These are phyloP conservation scores for Rhinopithecus roxellana DNA, from an alignment of 2,113 vertebrate genomes.

Conservation along the genomic window DNA sequence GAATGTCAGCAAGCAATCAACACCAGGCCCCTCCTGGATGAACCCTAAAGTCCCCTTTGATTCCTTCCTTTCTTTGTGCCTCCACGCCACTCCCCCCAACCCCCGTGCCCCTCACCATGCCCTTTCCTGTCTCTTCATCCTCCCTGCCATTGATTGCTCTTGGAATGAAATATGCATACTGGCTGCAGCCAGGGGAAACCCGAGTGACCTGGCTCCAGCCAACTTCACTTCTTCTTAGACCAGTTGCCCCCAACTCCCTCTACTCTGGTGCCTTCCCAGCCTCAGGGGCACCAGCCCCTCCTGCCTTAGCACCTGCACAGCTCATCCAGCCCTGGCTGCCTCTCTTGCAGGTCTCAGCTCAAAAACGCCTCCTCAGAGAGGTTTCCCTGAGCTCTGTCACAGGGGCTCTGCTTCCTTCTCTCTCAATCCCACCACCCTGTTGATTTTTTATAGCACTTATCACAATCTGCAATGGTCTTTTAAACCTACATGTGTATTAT, in stretches of 20 bases:
- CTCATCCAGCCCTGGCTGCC: too few species aligned
- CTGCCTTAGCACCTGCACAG: not conserved
- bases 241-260: not conserved
- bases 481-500: not conserved
- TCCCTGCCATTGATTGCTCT: not conserved
- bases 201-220: fast-evolving
- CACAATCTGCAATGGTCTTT: not conserved
- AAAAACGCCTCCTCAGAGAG: not conserved
- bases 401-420: too few species aligned
- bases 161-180: not conserved
- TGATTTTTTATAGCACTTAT: not conserved
- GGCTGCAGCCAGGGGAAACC: not conserved
- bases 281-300: not conserved
- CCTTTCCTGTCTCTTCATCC: not conserved
- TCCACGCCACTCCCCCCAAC: too few species aligned
- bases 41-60: not conserved
- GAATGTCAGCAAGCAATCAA: not conserved
- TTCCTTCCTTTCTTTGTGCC: not conserved
- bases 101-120: too few species aligned
- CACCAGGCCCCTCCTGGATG: not conserved
- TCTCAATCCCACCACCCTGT: not conserved
- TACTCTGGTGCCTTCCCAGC: not conserved
- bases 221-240: not conserved
- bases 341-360: too few species aligned
- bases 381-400: not conserved